Conservation (phyloP, 2,797 vertebrate species). For the Peromyscus eremicus region DNA sequence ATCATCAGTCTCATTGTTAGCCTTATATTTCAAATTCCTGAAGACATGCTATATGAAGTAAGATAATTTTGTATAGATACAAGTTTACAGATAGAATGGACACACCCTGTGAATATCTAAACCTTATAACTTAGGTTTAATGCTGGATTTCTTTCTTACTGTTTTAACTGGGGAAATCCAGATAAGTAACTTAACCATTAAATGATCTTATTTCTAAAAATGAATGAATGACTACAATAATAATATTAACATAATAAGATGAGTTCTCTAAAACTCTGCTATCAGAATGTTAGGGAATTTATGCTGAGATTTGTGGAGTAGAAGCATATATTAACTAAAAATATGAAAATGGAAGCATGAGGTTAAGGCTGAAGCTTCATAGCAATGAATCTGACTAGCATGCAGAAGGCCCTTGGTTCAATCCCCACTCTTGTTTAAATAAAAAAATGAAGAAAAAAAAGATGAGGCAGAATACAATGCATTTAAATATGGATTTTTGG, state of each 20-base stretch:
- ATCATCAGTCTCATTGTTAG: not conserved
- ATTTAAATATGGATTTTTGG: slow-evolving; percentile 39
- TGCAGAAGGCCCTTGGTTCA: not conserved
- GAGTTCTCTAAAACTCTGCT: not conserved
- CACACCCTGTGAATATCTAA: not conserved
- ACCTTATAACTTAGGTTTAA: not conserved
- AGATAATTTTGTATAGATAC: not conserved
- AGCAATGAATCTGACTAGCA: not conserved
- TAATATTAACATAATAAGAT: not conserved
- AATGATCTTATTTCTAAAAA: not conserved
- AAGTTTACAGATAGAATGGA: not conserved
- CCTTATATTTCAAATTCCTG: not conserved
- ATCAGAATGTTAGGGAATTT: not conserved
- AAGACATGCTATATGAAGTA: not conserved
- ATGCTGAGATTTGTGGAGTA: not conserved
- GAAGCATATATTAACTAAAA: not conserved
- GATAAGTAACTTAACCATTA: not conserved
- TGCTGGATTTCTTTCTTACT: not conserved
- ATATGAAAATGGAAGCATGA: not conserved
- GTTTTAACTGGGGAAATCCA: not conserved
- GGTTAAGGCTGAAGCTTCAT: not conserved
- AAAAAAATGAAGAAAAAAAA: not conserved
- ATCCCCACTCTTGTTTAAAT: not conserved
- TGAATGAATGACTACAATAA: not conserved
- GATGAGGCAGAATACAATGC: not conserved